Conservation (phyloP, 1,140 invertebrate species). For the Drosophila auraria region DNA sequence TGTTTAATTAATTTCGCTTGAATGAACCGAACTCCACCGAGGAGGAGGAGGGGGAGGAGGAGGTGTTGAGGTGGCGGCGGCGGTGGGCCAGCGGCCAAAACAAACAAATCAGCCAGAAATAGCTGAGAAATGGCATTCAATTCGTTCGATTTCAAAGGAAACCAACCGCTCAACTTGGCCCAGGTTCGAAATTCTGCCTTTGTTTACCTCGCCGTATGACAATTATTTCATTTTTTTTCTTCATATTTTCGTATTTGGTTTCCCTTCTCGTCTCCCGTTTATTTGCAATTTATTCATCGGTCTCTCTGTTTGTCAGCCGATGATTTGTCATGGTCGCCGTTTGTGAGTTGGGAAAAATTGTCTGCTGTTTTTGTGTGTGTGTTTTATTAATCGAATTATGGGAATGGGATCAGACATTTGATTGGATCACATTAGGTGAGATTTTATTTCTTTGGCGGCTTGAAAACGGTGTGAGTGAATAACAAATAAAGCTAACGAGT, state of each 20-base stretch:
- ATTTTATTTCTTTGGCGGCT: conserved; percentile 2
- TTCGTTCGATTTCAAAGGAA: conserved; percentile 69
- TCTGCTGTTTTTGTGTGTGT: conserved; percentile 6
- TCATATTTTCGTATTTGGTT: conserved; percentile 2
- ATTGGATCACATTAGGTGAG: conserved; percentile 18
- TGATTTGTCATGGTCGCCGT: conserved; percentile 41
- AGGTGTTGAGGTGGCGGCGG: conserved; percentile 24
- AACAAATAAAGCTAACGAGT: background rate
- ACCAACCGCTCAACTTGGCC: conserved; percentile 41
- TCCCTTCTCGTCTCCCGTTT: conserved; percentile 28
- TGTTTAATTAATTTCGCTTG: conserved; percentile 81
- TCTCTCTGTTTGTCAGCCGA: conserved; percentile 34
- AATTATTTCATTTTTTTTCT: conserved; percentile 46
- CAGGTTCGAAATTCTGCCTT: conserved; percentile 27
- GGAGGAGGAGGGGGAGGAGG: background rate
- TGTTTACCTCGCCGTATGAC: conserved; percentile 58
- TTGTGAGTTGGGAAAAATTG: conserved; percentile 1
- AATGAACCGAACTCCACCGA: conserved; percentile 54
- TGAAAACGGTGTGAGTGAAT: background rate
- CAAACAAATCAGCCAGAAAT: conserved; percentile 73
- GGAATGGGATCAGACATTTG: conserved; percentile 15
- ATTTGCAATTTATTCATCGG: conserved; percentile 58
- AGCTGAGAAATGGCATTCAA: conserved; percentile 64
- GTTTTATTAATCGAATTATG: conserved; percentile 36
- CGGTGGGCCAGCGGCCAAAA: conserved; percentile 45